Conservation (phyloP, 2,113 vertebrate genomes). For the Lepisosteus oculatus region DNA sequence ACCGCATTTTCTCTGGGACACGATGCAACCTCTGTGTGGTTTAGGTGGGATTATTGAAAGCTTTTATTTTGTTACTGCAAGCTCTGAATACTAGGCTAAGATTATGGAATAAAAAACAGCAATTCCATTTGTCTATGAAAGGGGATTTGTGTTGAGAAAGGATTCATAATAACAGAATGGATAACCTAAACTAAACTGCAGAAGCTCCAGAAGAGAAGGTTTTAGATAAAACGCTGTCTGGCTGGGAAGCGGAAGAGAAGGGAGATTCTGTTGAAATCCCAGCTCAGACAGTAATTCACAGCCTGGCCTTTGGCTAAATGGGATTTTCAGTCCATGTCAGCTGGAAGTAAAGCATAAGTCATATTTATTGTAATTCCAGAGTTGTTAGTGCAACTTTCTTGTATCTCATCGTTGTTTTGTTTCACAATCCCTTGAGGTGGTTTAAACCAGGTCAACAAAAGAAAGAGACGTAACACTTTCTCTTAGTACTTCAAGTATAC, state of each 20-base stretch:
- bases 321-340: slow-evolving; percentile 31
- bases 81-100: no score
- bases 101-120: no score
- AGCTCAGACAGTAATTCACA: slow-evolving; percentile 22
- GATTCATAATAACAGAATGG: no score
- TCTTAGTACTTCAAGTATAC: no score
- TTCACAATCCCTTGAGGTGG: slow-evolving; percentile 41
- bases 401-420: slow-evolving; percentile 38
- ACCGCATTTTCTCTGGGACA: no score
- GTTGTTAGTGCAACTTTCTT: slow-evolving; percentile 22
- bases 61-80: no score
- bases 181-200: no score
- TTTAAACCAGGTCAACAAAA: slow-evolving; percentile 34
- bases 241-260: slow-evolving; percentile 9
- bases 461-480: slow-evolving; percentile 20
- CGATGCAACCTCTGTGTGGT: no score
- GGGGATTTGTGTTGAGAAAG: no score
- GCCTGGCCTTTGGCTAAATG: slow-evolving; percentile 21
- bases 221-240: not conserved
- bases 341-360: slow-evolving; percentile 24
- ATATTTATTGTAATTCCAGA: slow-evolving; percentile 51
- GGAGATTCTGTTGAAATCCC: slow-evolving; percentile 36
- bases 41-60: no score
- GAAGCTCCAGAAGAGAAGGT: no score
- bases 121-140: no score